Evolutionary conservation across 2,797 vertebrate genomes (phyloP).

Genomic region (Anguilla obscura): DNA sequence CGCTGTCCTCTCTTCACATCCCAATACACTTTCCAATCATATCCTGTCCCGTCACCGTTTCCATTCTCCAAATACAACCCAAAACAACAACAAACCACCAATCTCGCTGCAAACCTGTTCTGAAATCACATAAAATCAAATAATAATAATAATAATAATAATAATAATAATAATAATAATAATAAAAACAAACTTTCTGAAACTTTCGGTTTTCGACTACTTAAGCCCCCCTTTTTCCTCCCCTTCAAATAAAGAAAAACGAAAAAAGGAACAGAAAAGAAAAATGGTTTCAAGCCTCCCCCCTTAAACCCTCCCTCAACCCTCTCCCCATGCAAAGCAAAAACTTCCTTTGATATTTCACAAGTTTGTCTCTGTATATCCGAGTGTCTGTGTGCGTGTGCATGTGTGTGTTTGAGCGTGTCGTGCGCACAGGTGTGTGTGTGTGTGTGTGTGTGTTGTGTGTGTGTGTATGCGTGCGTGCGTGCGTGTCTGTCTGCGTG

Average conservation of each 20-base stretch:
- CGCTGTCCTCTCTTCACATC: conserved; percentile 42
- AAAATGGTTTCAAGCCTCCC: conserved; percentile 50
- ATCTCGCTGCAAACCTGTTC: conserved; percentile 66
- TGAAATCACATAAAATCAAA: conserved; percentile 77
- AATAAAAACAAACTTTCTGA: conserved; percentile 75
- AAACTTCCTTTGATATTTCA: conserved; percentile 72
- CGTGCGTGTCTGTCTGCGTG: conserved; percentile 59
- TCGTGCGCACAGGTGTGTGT: conserved; percentile 28
- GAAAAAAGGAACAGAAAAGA: conserved; percentile 57
- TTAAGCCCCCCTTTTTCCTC: conserved; percentile 46
- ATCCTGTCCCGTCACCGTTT: conserved; percentile 60
- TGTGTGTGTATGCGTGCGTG: conserved; percentile 33
- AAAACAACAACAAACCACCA: conserved; percentile 58
- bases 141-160: conserved; percentile 68
- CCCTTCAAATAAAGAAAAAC: conserved; percentile 65
- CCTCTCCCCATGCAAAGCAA: conserved; percentile 76
- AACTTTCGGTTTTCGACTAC: conserved; percentile 65
- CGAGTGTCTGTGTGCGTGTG: conserved; percentile 53
- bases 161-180: conserved; percentile 59
- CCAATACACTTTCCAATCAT: conserved; percentile 46
- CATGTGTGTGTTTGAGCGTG: conserved; percentile 42
- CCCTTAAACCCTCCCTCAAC: conserved; percentile 58
- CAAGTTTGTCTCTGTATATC: conserved; percentile 72
- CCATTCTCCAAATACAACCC: conserved; percentile 66
- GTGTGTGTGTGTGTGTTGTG: conserved; percentile 56